A percentile compares a stretch with the other conserved stretches of the same genome.
phyloP scores from a whole-genome alignment of 2,888 invertebrate genomes.

The Scaptomyza caliginosa region DNA sequence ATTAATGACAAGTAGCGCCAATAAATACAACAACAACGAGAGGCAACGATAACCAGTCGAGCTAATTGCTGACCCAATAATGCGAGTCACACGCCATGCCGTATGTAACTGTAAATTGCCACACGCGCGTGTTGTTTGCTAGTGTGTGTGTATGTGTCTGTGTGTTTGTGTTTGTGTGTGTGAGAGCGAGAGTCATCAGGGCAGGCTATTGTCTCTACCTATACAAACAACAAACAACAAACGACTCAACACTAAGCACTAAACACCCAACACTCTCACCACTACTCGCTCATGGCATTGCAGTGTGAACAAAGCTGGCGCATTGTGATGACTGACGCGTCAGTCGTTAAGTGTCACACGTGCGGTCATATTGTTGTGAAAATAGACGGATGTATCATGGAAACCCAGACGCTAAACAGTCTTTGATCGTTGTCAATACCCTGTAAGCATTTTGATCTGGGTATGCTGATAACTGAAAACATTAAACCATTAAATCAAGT shows the following conservation, averaged over 20 bases:
- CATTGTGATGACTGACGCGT: conserved; percentile 28
- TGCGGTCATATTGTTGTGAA: conserved; percentile 34
- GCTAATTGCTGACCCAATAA: conserved; percentile 70
- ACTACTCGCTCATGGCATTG: background rate
- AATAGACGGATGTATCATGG: conserved; percentile 8
- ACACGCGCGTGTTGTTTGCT: conserved; percentile 56
- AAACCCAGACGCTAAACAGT: background rate
- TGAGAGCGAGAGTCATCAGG: conserved; percentile 2
- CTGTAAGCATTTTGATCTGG: background rate
- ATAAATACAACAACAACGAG: conserved; percentile 21
- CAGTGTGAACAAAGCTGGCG: conserved; percentile 7
- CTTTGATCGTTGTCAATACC: conserved; percentile 13
- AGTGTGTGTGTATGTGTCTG: conserved; percentile 22
- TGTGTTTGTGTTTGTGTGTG: background rate
- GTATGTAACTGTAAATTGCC: conserved; percentile 57
- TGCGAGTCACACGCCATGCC: conserved; percentile 58
- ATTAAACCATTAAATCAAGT: no score
- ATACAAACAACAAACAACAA: no score
- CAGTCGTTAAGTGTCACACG: conserved; percentile 50
- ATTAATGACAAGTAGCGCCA: conserved; percentile 14
- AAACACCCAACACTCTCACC: conserved; percentile 8
- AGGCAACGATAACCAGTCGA: conserved; percentile 28
- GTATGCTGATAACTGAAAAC: background rate
- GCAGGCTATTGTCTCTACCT: background rate
- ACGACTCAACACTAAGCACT: background rate